phyloP scores from a whole-genome alignment of 2,113 vertebrate species.

The Chrysemys picta region DNA sequence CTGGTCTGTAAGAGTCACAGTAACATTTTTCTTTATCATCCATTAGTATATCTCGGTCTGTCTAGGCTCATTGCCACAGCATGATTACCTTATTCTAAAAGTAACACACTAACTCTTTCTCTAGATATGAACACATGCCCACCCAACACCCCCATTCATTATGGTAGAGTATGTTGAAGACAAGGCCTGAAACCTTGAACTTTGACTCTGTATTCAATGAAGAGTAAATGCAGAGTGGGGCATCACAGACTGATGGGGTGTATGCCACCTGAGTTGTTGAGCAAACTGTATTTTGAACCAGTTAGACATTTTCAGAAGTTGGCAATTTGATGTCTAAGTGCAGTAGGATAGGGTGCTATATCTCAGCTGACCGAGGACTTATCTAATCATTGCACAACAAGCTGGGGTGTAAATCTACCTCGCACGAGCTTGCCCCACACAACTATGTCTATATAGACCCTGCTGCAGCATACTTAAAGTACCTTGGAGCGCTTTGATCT shows the following conservation, averaged over 20 bases:
- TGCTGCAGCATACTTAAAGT: background rate
- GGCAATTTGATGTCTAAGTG: background rate
- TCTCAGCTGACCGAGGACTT: background rate
- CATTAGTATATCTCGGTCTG: background rate
- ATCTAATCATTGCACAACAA: background rate
- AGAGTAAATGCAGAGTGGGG: background rate
- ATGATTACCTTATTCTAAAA: background rate
- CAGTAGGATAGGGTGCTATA: background rate
- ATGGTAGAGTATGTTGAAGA: background rate
- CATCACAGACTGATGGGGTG: rapidly evolving
- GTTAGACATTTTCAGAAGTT: background rate
- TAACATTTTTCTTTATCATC: background rate
- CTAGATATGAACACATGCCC: background rate
- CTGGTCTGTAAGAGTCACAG: no score
- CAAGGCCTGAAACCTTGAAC: rapidly evolving
- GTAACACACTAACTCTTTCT: background rate
- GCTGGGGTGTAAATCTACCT: background rate
- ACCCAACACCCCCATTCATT: background rate
- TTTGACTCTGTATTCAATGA: background rate
- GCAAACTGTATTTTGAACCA: background rate
- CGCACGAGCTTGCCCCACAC: background rate
- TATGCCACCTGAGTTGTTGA: rapidly evolving
- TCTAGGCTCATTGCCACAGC: background rate
- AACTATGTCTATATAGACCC: background rate
- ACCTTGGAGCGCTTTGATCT: background rate